Evolutionary conservation across 2,888 invertebrate genomes (phyloP), one percentile per base, ranked within the genome.

Genomic region (Epirrhoe alternata): DNA sequence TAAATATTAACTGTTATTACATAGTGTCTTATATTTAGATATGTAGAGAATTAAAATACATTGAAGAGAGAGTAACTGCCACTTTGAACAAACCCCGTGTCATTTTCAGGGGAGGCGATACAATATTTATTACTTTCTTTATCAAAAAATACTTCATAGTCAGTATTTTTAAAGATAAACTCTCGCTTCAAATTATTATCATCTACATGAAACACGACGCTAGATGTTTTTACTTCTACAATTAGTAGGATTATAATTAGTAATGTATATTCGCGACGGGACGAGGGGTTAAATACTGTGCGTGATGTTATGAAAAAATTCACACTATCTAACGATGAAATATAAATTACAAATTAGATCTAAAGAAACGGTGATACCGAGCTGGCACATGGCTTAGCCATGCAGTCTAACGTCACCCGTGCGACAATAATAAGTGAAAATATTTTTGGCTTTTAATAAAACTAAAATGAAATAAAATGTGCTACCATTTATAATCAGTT

Each of bases 371-470:
- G 38, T 53, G 30, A 24, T 16, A 64, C 49, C 52, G 42, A n/a
- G n/a, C 66, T 75, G 77, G 69, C 70, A 84, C 79, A 80, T 81
- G 86, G 85, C 83, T 83, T 80, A 74, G 79, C 81, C 82, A 77
- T 77, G 71, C 77, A 74, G 71, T 70, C 67, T 67, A 69, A 61
- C 68, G 49, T 64, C 65, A 42, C 10, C 73, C 62, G 83, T 84
- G 86, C 85, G 69, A 74, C 68, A 75, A 77, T 84, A 83, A 85
- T 78, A 77, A 83, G 84, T 85, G 83, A 79, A 74, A 51, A 60
- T 67, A 64, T 49, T 54, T n/a, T 64, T 64, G 60, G 50, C 38
- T 53, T 16, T 6, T 14, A 58, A 53, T 24, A 50, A 57, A 47
- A 42, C 12, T 17, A 57, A 42, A 17, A 38, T 61, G 38, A 12